Evolutionary conservation across 2,797 vertebrate genomes (phyloP).

Genomic region (Spondyliosoma cantharus): DNA sequence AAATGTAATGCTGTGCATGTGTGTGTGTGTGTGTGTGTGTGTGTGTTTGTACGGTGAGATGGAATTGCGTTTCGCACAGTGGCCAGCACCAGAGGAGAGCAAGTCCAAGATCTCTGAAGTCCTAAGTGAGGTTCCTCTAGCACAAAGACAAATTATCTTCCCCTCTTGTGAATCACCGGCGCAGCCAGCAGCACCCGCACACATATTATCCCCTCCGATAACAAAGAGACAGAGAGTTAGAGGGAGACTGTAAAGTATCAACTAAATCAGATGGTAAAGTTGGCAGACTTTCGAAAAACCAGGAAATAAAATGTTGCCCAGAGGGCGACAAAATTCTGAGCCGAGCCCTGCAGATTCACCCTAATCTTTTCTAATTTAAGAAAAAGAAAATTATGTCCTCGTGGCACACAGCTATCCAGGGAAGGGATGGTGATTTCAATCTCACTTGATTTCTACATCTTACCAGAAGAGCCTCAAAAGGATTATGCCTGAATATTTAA

Average conservation of each 20-base stretch:
- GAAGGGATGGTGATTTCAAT: constrained; percentile 67
- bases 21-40: too few species aligned
- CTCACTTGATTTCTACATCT: constrained; percentile 68
- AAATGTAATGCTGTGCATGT: neutral
- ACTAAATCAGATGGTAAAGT: constrained; percentile 53
- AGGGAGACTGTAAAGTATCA: constrained; percentile 32
- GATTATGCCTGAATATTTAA: constrained; percentile 68
- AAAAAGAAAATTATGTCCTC: constrained; percentile 70
- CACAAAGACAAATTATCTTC: constrained; percentile 16
- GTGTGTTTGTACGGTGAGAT: too few species aligned
- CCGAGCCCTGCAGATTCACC: constrained; percentile 49
- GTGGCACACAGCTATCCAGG: constrained; percentile 61
- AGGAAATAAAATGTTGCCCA: constrained; percentile 60
- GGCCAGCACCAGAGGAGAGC: neutral
- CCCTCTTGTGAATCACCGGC: neutral
- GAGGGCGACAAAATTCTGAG: constrained; percentile 50
- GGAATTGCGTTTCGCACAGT: neutral
- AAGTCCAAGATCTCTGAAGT: constrained; percentile 11
- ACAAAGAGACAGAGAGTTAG: constrained; percentile 27
- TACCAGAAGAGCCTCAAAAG: constrained; percentile 51
- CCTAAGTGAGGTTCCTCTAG: constrained; percentile 3
- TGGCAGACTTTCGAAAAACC: constrained; percentile 58
- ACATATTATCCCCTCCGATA: neutral
- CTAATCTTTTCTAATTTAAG: constrained; percentile 74
- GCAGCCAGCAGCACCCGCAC: neutral